Percentiles rank a stretch among this genome's conserved stretches.
Conservation (phyloP, 2,113 vertebrate genomes). For the Pontoporia blainvillei region DNA sequence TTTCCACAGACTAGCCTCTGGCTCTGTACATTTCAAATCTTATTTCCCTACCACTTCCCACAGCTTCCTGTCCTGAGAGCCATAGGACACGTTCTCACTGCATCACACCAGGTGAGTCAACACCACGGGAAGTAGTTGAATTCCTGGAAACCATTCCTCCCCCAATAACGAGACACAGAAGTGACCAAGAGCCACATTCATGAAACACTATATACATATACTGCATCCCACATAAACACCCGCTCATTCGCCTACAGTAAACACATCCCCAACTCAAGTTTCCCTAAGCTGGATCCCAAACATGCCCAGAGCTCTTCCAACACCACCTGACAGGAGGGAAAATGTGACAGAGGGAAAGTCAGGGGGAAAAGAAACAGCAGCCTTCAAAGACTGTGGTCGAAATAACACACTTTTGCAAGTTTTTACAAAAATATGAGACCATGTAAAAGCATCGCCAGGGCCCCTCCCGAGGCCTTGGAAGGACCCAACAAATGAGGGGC, state of each 20-base stretch:
- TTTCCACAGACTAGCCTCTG: not conserved
- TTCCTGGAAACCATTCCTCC: not conserved
- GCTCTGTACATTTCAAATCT: not conserved
- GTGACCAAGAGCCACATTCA: not conserved
- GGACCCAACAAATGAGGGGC: not conserved
- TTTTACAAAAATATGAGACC: conserved; percentile 6
- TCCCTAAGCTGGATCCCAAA: not conserved
- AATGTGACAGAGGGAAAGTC: not conserved
- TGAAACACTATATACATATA: not conserved
- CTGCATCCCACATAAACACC: not conserved
- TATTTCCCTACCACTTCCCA: not conserved
- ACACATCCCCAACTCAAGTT: not conserved
- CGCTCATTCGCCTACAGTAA: not conserved
- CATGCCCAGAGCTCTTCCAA: not conserved
- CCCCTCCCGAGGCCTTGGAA: not conserved
- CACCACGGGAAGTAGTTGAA: not conserved
- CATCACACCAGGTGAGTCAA: not conserved
- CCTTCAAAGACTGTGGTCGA: not conserved
- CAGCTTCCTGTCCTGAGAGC: not conserved
- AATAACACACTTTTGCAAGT: conserved; percentile 24
- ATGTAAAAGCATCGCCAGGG: not conserved
- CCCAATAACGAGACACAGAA: not conserved
- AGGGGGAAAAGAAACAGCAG: conserved; percentile 21
- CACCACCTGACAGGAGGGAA: not conserved
- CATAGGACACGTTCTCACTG: rapidly evolving